Percentiles rank a stretch among this genome's conserved stretches.
These are phyloP conservation scores for Trinectes maculatus DNA, from an alignment of 2,113 vertebrate species.

Conservation along the genomic window DNA sequence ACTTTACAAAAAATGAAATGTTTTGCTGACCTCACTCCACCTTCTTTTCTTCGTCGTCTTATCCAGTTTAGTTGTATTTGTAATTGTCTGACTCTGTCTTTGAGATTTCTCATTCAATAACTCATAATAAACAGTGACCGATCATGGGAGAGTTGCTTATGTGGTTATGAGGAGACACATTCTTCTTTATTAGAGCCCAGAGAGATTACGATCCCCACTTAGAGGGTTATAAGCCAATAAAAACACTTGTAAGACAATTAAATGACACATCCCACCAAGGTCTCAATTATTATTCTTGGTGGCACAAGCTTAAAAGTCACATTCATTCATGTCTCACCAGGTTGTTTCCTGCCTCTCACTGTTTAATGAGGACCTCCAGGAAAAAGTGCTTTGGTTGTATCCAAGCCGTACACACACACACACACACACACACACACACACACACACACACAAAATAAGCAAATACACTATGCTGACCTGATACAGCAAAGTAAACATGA, in stretches of 20 bases:
- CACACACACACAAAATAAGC: not conserved
- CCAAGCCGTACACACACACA: too few relatives aligned
- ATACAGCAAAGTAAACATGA: constrained; percentile 10
- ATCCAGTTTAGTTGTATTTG: constrained; percentile 71
- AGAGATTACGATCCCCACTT: constrained; percentile 54
- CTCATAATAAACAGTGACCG: constrained; percentile 76
- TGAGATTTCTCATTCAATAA: constrained; percentile 64
- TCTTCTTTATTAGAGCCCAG: constrained; percentile 55
- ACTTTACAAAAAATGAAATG: too few relatives aligned
- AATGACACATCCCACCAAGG: constrained; percentile 48
- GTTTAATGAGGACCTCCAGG: too few relatives aligned
- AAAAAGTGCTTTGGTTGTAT: too few relatives aligned
- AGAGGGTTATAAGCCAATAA: constrained; percentile 42
- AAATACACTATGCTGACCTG: not conserved
- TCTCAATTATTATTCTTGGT: constrained; percentile 28
- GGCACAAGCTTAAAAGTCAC: not conserved
- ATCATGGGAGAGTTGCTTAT: constrained; percentile 70
- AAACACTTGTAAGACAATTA: constrained; percentile 65
- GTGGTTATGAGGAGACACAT: constrained; percentile 55
- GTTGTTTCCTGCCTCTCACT: not conserved
- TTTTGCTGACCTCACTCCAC: too few relatives aligned
- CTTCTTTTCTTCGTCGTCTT: too few relatives aligned
- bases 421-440: too few relatives aligned
- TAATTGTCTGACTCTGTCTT: constrained; percentile 75
- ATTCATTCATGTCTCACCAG: not conserved